A percentile compares a stretch with the other conserved stretches of the same genome.
These are phyloP conservation scores for Pogonocichla stellata DNA, from an alignment of 2,113 vertebrate genomes.

Conservation along the genomic window DNA sequence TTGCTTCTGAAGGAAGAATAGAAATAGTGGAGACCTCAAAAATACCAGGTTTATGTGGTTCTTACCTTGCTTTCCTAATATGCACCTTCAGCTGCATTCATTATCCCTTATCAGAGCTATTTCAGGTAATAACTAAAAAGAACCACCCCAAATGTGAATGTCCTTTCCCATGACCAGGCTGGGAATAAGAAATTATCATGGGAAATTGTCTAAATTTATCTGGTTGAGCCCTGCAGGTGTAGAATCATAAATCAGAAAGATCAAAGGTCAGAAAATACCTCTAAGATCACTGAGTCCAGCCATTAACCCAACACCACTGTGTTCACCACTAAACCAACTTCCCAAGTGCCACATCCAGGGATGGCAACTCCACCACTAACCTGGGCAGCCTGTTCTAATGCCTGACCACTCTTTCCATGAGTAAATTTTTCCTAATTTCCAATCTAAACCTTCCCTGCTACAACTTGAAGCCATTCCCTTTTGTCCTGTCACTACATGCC, in stretches of 20 bases:
- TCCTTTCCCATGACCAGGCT: not conserved
- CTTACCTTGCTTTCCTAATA: not conserved
- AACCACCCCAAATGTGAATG: not conserved
- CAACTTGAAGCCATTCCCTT: not conserved
- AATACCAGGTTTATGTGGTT: not conserved
- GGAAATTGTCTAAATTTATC: not conserved
- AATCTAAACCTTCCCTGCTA: not conserved
- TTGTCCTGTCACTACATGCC: not conserved
- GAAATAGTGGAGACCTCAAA: not conserved
- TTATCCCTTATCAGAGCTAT: not conserved
- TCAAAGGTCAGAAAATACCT: not conserved
- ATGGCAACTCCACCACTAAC: not conserved
- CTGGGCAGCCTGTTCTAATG: not conserved
- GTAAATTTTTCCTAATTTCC: not conserved
- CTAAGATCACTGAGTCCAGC: not conserved
- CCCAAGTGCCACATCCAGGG: not conserved
- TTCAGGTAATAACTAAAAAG: not conserved
- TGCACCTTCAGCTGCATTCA: not conserved
- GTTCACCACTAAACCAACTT: not conserved
- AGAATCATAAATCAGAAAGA: not conserved
- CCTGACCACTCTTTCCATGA: not conserved
- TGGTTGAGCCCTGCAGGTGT: not conserved
- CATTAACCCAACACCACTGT: rapidly evolving
- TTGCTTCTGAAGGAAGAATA: not conserved
- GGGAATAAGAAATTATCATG: not conserved